Conservation (phyloP, 2,888 invertebrate genomes). For the Sesamia inferens region DNA sequence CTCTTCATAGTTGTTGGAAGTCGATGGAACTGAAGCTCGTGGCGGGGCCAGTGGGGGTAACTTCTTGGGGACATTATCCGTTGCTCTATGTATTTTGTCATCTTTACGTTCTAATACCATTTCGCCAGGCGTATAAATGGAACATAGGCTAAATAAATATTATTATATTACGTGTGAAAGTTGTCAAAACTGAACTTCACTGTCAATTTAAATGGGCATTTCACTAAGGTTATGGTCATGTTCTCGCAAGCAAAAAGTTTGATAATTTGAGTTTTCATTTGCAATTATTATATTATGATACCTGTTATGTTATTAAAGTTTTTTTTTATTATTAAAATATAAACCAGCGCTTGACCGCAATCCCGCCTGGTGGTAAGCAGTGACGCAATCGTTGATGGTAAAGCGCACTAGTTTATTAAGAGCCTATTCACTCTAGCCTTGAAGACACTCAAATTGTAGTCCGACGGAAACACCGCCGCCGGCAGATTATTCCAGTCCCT, state of each 20-base stretch:
- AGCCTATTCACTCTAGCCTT: no score
- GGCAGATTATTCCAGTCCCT: no score
- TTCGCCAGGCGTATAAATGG: constrained; percentile 8
- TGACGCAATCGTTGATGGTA: no score
- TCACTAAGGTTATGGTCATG: constrained; percentile 46
- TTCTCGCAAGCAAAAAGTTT: constrained; percentile 7
- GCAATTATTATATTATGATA: not conserved
- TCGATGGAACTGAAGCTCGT: not conserved
- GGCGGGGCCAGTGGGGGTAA: not conserved
- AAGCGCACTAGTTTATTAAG: no score
- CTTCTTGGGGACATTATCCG: not conserved
- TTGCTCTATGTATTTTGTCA: not conserved
- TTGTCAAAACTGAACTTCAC: constrained; percentile 42
- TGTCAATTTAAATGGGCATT: constrained; percentile 38
- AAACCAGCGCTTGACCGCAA: no score
- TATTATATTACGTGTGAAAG: constrained; percentile 9
- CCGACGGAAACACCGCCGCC: no score
- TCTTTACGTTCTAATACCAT: constrained; percentile 11
- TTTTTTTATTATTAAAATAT: no score
- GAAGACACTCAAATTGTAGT: no score
- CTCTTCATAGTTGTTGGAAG: constrained; percentile 5
- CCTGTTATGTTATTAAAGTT: not conserved
- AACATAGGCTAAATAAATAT: constrained; percentile 14
- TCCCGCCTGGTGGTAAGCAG: no score
- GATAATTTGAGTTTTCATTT: not conserved